Evolutionary conservation across 2,888 invertebrate genomes (phyloP), one percentile per base, ranked within the genome.

Genomic region (Agelastica alni): DNA sequence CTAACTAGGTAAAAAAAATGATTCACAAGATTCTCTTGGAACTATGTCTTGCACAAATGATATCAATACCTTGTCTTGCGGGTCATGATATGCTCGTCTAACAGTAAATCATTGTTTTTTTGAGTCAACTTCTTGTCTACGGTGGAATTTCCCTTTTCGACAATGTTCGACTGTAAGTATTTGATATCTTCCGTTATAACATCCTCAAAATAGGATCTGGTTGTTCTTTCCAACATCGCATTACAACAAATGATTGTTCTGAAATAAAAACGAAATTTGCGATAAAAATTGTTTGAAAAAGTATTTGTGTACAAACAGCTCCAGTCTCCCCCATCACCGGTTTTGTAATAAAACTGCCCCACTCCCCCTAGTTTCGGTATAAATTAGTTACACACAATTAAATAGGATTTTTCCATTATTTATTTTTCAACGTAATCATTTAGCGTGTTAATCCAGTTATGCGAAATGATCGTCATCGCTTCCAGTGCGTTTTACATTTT

Each of bases 1-100:
- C n/a, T n/a, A n/a, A n/a, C n/a, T n/a, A n/a, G n/a, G n/a, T n/a
- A n/a, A n/a, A n/a, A n/a, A n/a, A n/a, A n/a, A n/a, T n/a, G n/a
- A n/a, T n/a, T n/a, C n/a, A n/a, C n/a, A n/a, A n/a, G n/a, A n/a
- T n/a, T n/a, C n/a, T n/a, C n/a, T n/a, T n/a, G n/a, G n/a, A n/a
- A n/a, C n/a, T n/a, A n/a, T n/a, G n/a, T n/a, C n/a, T n/a, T n/a
- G n/a, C n/a, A n/a, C n/a, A n/a, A n/a, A n/a, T n/a, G n/a, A n/a
- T n/a, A n/a, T n/a, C n/a, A n/a, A n/a, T 39, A 49, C 49, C 49
- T 41, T 4, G 75, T 72, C 67, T 74, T 74, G 42, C 71, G 70
- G 44, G 70, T 71, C 71, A 72, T 70, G 59, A 60, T 70, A 64
- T 62, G 61, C 60, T 65, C 67, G 57, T 69, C 64, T 60, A 51